A percentile compares a stretch with the other conserved stretches of the same genome.
phyloP scores from a whole-genome alignment of 2,797 vertebrate species.

The Falco rusticolus region DNA sequence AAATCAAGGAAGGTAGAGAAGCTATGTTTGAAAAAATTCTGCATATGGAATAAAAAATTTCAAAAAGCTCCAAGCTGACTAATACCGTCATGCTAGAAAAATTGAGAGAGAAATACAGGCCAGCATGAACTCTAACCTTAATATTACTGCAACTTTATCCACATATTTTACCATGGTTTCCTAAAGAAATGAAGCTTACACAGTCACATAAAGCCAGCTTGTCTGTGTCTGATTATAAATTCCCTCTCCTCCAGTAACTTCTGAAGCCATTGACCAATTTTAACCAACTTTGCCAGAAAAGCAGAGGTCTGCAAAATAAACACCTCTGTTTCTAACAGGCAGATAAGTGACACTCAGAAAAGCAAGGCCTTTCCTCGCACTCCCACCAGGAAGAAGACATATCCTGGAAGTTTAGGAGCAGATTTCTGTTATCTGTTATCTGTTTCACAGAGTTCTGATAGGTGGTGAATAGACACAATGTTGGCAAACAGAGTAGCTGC shows the following conservation, averaged over 20 bases:
- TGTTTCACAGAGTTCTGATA: neutral
- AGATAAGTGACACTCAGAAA: neutral
- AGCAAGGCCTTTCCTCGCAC: neutral
- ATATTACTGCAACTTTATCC: slow-evolving; percentile 62
- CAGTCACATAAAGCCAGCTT: slow-evolving; percentile 45
- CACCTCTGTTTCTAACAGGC: neutral
- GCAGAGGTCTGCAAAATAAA: slow-evolving; percentile 2
- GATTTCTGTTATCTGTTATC: neutral
- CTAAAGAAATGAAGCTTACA: slow-evolving; percentile 44
- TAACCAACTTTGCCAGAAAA: slow-evolving; percentile 38
- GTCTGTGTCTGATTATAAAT: slow-evolving; percentile 63
- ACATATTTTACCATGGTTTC: slow-evolving; percentile 48
- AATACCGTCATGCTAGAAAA: slow-evolving; percentile 29
- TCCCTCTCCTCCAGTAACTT: slow-evolving; percentile 63
- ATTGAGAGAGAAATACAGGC: slow-evolving; percentile 26
- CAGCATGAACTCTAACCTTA: slow-evolving; percentile 59
- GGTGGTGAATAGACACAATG: neutral
- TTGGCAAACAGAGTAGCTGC: neutral
- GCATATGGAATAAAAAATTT: slow-evolving; percentile 5
- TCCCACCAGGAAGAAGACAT: neutral
- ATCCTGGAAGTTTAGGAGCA: neutral
- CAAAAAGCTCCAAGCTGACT: slow-evolving; percentile 11
- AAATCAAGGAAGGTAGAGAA: slow-evolving; percentile 1
- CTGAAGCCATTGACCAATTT: slow-evolving; percentile 37
- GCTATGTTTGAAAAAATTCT: neutral